Percentiles rank a stretch among this genome's conserved stretches.
phyloP scores from a whole-genome alignment of 2,888 invertebrate species.

The Latrodectus hesperus region DNA sequence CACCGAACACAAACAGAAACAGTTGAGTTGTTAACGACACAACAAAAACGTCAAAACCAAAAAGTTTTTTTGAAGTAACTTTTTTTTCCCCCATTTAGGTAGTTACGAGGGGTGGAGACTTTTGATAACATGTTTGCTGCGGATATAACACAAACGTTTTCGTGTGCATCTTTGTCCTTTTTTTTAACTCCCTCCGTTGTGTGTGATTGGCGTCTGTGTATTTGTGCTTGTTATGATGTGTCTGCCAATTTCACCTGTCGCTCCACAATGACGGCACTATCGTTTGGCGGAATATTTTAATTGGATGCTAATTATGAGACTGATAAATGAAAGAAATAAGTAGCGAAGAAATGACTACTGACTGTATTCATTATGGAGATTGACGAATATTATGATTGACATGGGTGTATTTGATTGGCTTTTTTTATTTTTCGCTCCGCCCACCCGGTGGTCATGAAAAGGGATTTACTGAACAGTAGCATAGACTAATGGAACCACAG shows the following conservation, averaged over 20 bases:
- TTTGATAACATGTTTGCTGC: background rate
- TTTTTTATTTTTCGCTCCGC: background rate
- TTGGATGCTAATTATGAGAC: slow-evolving; percentile 3
- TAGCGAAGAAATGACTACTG: background rate
- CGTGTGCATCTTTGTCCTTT: too few species aligned
- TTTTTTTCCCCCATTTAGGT: background rate
- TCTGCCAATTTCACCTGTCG: slow-evolving; percentile 1
- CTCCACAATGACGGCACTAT: background rate
- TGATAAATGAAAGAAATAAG: background rate
- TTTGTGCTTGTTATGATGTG: background rate
- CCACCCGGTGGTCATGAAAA: background rate
- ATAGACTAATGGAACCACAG: background rate
- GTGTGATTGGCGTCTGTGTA: background rate
- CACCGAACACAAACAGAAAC: background rate
- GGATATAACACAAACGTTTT: background rate
- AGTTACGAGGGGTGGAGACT: background rate
- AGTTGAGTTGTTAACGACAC: background rate
- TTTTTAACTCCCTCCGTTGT: background rate
- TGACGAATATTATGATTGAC: background rate
- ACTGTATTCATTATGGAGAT: background rate
- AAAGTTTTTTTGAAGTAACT: background rate
- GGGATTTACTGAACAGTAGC: background rate
- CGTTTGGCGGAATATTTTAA: background rate
- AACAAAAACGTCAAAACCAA: background rate
- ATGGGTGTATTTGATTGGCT: background rate